These are phyloP conservation scores for Augiades crinisus DNA, from an alignment of 2,888 invertebrate genomes.

Conservation along the genomic window DNA sequence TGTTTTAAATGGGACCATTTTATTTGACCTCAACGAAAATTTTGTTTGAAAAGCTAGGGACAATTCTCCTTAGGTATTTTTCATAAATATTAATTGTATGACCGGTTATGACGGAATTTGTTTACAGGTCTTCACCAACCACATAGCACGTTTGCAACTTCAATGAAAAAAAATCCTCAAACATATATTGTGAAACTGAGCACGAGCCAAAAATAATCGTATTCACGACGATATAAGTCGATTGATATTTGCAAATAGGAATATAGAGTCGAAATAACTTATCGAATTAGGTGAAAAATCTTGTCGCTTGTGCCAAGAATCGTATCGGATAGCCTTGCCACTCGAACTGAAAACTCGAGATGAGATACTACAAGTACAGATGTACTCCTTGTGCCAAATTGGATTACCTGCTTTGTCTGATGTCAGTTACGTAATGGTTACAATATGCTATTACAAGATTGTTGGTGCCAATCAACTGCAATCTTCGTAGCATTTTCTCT, in stretches of 20 bases:
- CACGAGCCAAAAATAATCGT: conserved; percentile 7
- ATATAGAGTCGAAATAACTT: conserved; percentile 14
- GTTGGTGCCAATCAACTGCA: not conserved
- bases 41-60: no score
- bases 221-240: conserved; percentile 13
- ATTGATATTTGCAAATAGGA: conserved; percentile 18
- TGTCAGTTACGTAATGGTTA: conserved; percentile 3
- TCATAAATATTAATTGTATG: no score
- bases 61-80: no score
- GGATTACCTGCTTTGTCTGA: conserved; percentile 18
- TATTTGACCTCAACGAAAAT: no score
- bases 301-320: conserved; percentile 22
- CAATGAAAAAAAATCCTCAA: no score
- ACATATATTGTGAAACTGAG: not conserved
- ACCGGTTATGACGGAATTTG: no score
- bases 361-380: conserved; percentile 10
- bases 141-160: no score
- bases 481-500: not conserved
- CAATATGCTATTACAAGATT: not conserved
- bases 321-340: conserved; percentile 19
- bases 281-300: conserved; percentile 22
- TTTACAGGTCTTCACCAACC: no score
- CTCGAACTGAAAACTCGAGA: conserved; percentile 6
- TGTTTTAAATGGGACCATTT: no score
- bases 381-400: conserved; percentile 16